A percentile compares a stretch with the other conserved stretches of the same genome.
phyloP scores from a whole-genome alignment of 2,113 vertebrate species.

The Papio anubis region DNA sequence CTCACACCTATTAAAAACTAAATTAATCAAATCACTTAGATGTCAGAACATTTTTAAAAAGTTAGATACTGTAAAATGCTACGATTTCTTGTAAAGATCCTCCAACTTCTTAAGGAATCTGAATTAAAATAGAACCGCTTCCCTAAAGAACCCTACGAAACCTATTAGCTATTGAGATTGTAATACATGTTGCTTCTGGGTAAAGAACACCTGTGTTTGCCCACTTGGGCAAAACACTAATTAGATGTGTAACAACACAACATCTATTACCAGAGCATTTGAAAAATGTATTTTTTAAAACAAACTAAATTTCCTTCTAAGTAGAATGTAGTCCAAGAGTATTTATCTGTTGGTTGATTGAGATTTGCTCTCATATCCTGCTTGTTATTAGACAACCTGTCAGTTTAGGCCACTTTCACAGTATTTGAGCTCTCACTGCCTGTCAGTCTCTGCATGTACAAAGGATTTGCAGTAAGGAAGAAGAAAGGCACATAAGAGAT shows the following conservation, averaged over 20 bases:
- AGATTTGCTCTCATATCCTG: background rate
- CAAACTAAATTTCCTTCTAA: conserved; percentile 7
- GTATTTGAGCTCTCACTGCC: background rate
- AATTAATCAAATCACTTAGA: conserved; percentile 77
- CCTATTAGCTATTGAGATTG: conserved; percentile 56
- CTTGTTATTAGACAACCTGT: background rate
- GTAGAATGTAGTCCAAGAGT: background rate
- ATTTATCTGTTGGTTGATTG: background rate
- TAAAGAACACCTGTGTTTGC: conserved; percentile 45
- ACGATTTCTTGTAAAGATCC: conserved; percentile 69
- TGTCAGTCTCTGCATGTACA: background rate
- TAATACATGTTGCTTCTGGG: conserved; percentile 37
- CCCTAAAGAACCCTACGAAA: conserved; percentile 50
- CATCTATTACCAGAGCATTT: background rate
- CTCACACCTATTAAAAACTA: conserved; percentile 76
- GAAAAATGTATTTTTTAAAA: conserved; percentile 10
- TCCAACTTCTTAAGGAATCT: conserved; percentile 61
- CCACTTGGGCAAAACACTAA: conserved; percentile 68
- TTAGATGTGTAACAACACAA: conserved; percentile 44
- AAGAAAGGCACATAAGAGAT: background rate
- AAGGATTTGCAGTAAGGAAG: background rate
- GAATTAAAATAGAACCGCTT: conserved; percentile 68
- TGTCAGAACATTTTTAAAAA: conserved; percentile 76
- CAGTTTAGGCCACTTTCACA: background rate
- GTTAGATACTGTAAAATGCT: conserved; percentile 76